A percentile compares a stretch with the other conserved stretches of the same genome.
Evolutionary conservation across 1,140 invertebrate species (phyloP).

Genomic region (Lepidostoma basale): DNA sequence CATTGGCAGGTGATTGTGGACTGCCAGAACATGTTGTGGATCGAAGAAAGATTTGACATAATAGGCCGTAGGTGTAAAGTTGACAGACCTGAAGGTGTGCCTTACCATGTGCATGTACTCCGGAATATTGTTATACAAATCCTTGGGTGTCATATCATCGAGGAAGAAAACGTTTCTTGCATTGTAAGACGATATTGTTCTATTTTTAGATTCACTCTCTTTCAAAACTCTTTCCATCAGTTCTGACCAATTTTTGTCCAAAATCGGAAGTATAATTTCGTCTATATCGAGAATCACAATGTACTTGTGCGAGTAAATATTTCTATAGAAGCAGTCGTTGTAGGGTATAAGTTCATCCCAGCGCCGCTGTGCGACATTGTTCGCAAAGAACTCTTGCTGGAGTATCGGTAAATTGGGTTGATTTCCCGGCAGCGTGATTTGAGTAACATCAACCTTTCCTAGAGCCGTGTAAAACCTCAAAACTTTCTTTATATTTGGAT

Average conservation of each 20-base stretch:
- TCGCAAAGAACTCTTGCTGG: constrained; percentile 85
- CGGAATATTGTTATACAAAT: constrained; percentile 73
- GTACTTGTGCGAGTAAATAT: constrained; percentile 89
- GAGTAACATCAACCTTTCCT: constrained; percentile 82
- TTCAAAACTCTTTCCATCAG: constrained; percentile 77
- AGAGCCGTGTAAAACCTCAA: constrained; percentile 77
- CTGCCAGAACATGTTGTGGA: constrained; percentile 53
- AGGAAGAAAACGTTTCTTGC: constrained; percentile 93
- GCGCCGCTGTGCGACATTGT: constrained; percentile 87
- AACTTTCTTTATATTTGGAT: constrained; percentile 89
- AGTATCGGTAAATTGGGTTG: constrained; percentile 88
- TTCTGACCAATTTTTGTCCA: constrained; percentile 75
- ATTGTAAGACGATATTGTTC: constrained; percentile 76
- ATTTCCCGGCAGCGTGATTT: constrained; percentile 85
- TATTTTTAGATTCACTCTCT: constrained; percentile 73
- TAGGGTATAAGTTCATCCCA: constrained; percentile 95
- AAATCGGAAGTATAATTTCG: constrained; percentile 91
- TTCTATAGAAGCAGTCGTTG: constrained; percentile 95
- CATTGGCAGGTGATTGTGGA: constrained; percentile 61
- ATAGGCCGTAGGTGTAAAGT: constrained; percentile 55
- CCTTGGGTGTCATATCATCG: constrained; percentile 84
- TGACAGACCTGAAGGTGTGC: constrained; percentile 55
- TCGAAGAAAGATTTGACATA: constrained; percentile 62
- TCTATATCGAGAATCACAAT: constrained; percentile 90
- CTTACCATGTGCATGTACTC: constrained; percentile 59